Conservation (phyloP, 2,888 invertebrate species). For the Tenthredo mesomela region DNA sequence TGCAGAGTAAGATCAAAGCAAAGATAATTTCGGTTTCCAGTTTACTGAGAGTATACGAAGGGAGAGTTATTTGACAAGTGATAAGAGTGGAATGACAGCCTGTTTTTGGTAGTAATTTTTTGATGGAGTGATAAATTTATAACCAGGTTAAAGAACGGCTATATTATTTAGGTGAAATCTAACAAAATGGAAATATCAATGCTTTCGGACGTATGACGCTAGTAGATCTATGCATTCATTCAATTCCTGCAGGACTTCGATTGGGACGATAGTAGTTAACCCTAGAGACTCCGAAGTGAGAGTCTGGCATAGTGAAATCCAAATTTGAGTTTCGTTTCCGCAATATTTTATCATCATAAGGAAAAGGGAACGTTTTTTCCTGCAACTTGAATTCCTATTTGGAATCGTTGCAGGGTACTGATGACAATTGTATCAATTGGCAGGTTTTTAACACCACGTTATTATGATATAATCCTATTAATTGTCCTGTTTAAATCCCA, state of each 20-base stretch:
- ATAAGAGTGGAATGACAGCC: not conserved
- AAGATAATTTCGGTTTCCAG: constrained; percentile 3
- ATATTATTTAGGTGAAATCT: constrained; percentile 52
- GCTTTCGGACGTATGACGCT: constrained; percentile 63
- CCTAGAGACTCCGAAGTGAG: not conserved
- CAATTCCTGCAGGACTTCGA: constrained; percentile 69
- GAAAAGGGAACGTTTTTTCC: not conserved
- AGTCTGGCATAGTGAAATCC: not conserved
- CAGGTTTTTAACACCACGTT: too few relatives aligned
- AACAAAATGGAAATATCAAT: constrained; percentile 56
- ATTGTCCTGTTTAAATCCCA: too few relatives aligned
- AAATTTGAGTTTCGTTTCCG: not conserved
- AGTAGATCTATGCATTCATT: constrained; percentile 65
- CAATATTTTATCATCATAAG: not conserved
- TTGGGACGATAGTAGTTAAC: constrained; percentile 71
- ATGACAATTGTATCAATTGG: not conserved
- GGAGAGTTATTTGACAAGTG: constrained; percentile 3
- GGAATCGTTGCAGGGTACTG: not conserved
- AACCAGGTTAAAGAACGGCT: not conserved
- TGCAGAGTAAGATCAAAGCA: not conserved
- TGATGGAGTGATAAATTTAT: not conserved
- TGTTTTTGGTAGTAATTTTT: not conserved
- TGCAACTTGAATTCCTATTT: not conserved
- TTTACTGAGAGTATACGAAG: not conserved
- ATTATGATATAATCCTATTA: too few relatives aligned